Evolutionary conservation across 2,113 vertebrate genomes (phyloP), one percentile per base, ranked within the genome.

Genomic region (Sterna hirundo): DNA sequence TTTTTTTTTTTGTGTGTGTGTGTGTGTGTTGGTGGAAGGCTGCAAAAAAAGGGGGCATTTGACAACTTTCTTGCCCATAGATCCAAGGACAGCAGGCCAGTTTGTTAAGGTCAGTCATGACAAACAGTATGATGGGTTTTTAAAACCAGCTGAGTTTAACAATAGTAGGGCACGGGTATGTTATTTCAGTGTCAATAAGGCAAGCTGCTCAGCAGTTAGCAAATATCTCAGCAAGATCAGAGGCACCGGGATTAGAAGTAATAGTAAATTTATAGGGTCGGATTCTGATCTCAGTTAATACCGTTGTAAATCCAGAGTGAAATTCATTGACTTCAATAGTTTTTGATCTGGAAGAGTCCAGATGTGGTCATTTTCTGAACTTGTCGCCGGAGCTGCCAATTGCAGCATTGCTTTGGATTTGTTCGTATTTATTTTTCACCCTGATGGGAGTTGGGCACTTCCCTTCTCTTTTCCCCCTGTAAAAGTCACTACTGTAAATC

Each of bases 11-110:
- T 42, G 42, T 42, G 42, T 6, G 13, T 52, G 25, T 27, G 51
- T 60, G n/a, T 61, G 14, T 36, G 22, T 36, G 27, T 66, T 81
- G 76, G 47, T 65, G 97, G 92, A 95, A 98, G 86, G 95, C 95
- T 88, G 93, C 80, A 83, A 93, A 97, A 97, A 88, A 97, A 95
- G 93, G 77, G 96, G 98, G 96, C 86, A 97, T 98, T 98, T 98
- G 98, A 99, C 98, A 98, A 98, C 98, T 99, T 98, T 98, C 96
- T 98, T 87, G 97, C 98, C 98, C 98, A 98, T 98, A 98, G 98
- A 98, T 98, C 98, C 99, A 99, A 99, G 98, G 99, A 98, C 98
- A 98, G 88, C 94, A 94, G 97, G 93, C 97, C 96, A 93, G 90
- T 95, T 97, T 97, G 96, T 97, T 96, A 94, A 97, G 97, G 98